Base-by-base conservation (phyloP, 37 sponge, comb jelly and placozoan species). In the Axinella damicornis region DNA sequence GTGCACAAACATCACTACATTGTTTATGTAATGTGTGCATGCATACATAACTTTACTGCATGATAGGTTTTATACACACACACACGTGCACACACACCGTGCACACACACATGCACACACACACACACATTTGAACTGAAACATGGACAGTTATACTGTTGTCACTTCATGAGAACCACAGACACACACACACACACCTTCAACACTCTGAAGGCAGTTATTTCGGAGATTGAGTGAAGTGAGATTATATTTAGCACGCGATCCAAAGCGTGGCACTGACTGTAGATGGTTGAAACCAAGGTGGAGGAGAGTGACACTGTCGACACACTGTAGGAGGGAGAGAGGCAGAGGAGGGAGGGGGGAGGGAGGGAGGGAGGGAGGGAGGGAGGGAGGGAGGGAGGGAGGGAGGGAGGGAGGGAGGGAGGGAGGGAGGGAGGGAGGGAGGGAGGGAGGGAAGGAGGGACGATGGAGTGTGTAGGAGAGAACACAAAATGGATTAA, bases 221-320 rank as follows among this genome's bases (percentile, higher is more conserved):
- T 85, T 85, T 21, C 91, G 57, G 0, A 90, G 71, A 59, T 74
- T 84, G 38, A 90, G 76, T 9, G 25, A 31, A 25, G 73, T 90
- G 57, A 86, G 68, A 34, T 55, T 83, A 39, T 77, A 87, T 67
- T 78, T 83, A 0, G 88, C 84, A 53, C 75, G 71, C 1, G 55
- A 30, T 15, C 80, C 83, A 78, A 91, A 86, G 40, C 25, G 33
- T 0, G 92, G 92, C 27, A 92, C 63, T 19, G 65, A 36, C 19
- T 67, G 72, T 0, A 92, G 35, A 54, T 79, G 81, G 46, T 92
- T 92, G 84, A 87, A 92, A 5, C 92, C 92, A 56, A 92, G 84
- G 31, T 92, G 92, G 2, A 92, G 75, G 27, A 77, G 73, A 1
- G 62, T 59, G 1, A 83, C 79, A 38, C 25, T 83, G 64, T 79